These are phyloP conservation scores for Ageneiosus marmoratus DNA, from an alignment of 2,113 vertebrate species.

Conservation along the genomic window DNA sequence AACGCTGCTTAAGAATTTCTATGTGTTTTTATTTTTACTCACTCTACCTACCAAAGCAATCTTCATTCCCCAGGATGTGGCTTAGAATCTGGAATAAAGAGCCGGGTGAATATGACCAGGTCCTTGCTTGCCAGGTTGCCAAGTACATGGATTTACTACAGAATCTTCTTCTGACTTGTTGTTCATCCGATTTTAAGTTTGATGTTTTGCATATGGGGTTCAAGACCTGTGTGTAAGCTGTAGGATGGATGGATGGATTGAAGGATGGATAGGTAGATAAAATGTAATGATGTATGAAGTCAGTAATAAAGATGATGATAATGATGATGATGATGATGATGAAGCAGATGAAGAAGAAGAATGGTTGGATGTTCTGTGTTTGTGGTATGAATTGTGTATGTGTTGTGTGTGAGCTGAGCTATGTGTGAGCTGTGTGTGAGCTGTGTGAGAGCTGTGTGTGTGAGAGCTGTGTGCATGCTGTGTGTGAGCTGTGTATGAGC, in stretches of 20 bases:
- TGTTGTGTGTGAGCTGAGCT: too few relatives aligned
- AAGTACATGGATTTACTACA: neutral
- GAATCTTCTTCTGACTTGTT: neutral
- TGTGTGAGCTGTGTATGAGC: too few relatives aligned
- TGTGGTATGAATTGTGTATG: neutral
- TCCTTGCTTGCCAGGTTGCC: neutral
- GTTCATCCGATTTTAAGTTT: neutral
- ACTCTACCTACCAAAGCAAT: neutral
- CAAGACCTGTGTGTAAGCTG: neutral
- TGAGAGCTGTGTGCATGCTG: too few relatives aligned
- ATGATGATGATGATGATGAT: too few relatives aligned
- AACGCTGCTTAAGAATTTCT: neutral
- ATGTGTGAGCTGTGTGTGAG: too few relatives aligned
- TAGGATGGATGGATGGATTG: too few relatives aligned
- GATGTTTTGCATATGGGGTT: neutral
- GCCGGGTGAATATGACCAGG: neutral
- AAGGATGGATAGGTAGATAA: too few relatives aligned
- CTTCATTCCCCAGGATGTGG: neutral
- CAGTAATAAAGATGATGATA: too few relatives aligned
- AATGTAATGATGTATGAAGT: too few relatives aligned
- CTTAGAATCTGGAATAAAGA: neutral
- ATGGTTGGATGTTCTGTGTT: too few relatives aligned
- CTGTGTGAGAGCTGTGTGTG: too few relatives aligned
- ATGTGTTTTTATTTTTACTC: neutral
- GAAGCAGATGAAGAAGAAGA: too few relatives aligned